These are phyloP conservation scores for Ianthella basta DNA, from an alignment of 37 sponge, comb jelly and placozoan species.

Conservation along the genomic window DNA sequence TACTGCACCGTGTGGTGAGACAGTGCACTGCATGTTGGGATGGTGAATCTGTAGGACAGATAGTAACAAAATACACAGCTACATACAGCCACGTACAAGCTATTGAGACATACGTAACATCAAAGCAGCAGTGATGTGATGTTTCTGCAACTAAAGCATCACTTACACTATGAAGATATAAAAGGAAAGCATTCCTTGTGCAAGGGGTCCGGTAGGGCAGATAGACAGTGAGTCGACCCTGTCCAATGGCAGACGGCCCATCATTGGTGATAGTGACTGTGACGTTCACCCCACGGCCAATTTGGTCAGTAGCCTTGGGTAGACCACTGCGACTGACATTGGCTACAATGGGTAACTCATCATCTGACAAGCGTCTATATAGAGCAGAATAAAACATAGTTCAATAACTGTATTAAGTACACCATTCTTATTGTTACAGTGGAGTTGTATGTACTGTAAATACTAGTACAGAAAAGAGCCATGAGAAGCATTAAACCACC, in stretches of 20 bases:
- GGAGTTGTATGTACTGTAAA: too few relatives aligned
- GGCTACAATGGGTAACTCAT: background rate
- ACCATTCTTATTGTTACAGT: too few relatives aligned
- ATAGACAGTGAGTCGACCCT: background rate
- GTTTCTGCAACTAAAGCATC: background rate
- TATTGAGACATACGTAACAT: background rate
- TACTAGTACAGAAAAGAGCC: too few relatives aligned
- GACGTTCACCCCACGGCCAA: background rate
- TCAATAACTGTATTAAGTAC: too few relatives aligned
- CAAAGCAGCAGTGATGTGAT: too few relatives aligned
- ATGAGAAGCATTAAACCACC: too few relatives aligned
- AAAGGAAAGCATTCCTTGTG: background rate
- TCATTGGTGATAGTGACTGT: conserved; percentile 1
- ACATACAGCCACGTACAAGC: background rate
- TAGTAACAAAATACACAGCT: too few relatives aligned
- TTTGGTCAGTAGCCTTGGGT: background rate
- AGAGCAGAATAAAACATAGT: too few relatives aligned
- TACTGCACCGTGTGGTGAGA: too few relatives aligned
- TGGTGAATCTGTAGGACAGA: too few relatives aligned
- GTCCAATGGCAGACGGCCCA: conserved; percentile 16
- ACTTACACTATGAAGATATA: background rate
- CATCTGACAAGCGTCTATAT: background rate
- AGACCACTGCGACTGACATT: background rate
- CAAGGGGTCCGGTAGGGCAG: conserved; percentile 18
- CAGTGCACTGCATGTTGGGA: too few relatives aligned